Base-by-base conservation (phyloP, 1,140 invertebrate genomes). In the Sarcophaga bullata region DNA sequence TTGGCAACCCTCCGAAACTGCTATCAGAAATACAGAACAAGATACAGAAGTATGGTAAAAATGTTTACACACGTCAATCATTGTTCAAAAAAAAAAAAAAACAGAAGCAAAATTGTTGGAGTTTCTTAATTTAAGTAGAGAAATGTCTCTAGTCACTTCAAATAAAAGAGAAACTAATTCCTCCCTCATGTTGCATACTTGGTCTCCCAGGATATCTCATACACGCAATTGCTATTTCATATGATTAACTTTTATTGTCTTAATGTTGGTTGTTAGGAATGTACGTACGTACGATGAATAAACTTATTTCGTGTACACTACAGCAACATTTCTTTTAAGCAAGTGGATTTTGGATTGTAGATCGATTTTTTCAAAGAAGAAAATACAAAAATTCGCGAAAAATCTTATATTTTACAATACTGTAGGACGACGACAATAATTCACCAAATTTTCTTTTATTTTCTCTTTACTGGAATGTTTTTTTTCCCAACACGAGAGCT, bases 221-320 rank as follows among this genome's bases (percentile, higher is more conserved):
- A 25, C 75, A 78, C 75, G 75, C 75, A 78, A 78, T 78, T 52
- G 17, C 17, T 48, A 78, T 78, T 78, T 78, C 13, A 78, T 8
- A 78, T 78, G 75, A 78, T 78, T 78, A 78, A 78, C 75, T 52
- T 78, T 78, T 78, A 78, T 78, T 78, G 75, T 48, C 75, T 48
- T 76, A 76, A 76, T 76, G 73, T 76, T 76, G 73, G 15, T 50
- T 52, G 8, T 50, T 78, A 48, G 19, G 48, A 78, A 50, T 50
- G 62, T 13, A 37, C 25, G 25, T 13, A 37, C 25, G 25, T 52
- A 52, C 50, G 13, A 10, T 9, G 50, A 10, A 52, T 9, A 3
- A 10, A 10, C 13, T 52, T 13, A 10, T 52, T 52, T 52, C 8
- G 50, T 52, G 50, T 52, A 52, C 8, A 13, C 13, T 52, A 10